These are phyloP conservation scores for Rhombomys opimus DNA, from an alignment of 2,113 vertebrate species.

Conservation along the genomic window DNA sequence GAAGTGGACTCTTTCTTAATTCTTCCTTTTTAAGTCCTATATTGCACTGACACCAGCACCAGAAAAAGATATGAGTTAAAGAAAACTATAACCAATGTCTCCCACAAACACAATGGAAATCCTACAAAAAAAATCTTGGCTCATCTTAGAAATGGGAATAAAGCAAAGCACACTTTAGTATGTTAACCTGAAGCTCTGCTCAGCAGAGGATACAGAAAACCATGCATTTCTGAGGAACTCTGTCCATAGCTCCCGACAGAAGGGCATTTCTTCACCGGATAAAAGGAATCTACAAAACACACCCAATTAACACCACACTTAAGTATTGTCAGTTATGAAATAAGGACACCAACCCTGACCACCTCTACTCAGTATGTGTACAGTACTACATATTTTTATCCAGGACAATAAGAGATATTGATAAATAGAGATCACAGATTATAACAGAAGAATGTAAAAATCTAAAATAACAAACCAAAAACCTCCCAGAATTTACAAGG, in stretches of 20 bases:
- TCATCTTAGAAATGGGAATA: background rate
- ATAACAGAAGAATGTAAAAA: background rate
- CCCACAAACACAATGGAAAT: background rate
- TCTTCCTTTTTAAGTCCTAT: background rate
- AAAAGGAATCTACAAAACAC: background rate
- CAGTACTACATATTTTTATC: background rate
- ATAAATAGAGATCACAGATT: background rate
- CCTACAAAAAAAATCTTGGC: background rate
- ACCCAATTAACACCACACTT: background rate
- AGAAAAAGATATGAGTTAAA: background rate
- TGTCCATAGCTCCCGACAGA: background rate
- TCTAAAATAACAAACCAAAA: background rate
- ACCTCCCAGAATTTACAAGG: background rate
- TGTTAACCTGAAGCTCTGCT: background rate
- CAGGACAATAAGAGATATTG: background rate
- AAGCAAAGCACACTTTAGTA: background rate
- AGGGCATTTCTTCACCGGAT: background rate
- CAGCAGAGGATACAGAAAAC: background rate
- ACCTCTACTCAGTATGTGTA: background rate
- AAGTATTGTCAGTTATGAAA: background rate
- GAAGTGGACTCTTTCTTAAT: background rate
- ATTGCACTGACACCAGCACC: background rate
- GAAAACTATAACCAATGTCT: background rate
- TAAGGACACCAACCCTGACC: background rate
- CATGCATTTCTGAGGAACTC: background rate